These are phyloP conservation scores for Clupea harengus DNA, from an alignment of 2,113 vertebrate species.

Conservation along the genomic window DNA sequence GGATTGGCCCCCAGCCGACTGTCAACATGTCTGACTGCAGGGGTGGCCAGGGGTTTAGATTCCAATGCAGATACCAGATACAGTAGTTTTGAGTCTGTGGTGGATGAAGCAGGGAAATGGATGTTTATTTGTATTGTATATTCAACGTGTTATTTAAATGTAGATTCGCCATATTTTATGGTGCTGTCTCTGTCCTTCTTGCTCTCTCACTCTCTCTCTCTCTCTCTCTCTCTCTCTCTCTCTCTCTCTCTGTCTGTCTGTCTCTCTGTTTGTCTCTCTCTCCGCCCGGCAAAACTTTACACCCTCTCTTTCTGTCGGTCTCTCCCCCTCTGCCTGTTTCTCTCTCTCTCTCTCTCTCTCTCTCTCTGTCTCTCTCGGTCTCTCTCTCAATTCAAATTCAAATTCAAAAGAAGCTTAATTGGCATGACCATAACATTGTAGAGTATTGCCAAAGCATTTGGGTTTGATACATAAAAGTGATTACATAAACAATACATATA, in stretches of 20 bases:
- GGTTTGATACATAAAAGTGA: too few relatives aligned
- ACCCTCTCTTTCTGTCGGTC: neutral
- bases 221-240: neutral
- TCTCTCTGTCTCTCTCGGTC: neutral
- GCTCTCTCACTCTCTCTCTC: neutral
- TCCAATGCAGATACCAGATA: neutral
- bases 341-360: neutral
- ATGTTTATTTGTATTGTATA: too few relatives aligned
- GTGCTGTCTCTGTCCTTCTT: neutral
- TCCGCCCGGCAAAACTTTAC: too few relatives aligned
- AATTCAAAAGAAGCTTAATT: too few relatives aligned
- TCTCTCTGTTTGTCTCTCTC: neutral
- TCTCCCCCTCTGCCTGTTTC: neutral
- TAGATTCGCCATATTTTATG: neutral
- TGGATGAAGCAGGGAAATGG: too few relatives aligned
- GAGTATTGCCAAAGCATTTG: too few relatives aligned
- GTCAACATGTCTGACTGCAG: neutral
- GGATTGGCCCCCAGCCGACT: neutral
- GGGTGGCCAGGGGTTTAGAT: neutral
- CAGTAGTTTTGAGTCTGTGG: neutral
- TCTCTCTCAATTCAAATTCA: neutral
- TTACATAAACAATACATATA: too few relatives aligned
- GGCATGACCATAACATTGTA: too few relatives aligned
- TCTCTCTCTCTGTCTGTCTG: neutral
- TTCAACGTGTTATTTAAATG: too few relatives aligned